Evolutionary conservation across 2,797 vertebrate genomes (phyloP).

Genomic region (Thamnophis elegans): DNA sequence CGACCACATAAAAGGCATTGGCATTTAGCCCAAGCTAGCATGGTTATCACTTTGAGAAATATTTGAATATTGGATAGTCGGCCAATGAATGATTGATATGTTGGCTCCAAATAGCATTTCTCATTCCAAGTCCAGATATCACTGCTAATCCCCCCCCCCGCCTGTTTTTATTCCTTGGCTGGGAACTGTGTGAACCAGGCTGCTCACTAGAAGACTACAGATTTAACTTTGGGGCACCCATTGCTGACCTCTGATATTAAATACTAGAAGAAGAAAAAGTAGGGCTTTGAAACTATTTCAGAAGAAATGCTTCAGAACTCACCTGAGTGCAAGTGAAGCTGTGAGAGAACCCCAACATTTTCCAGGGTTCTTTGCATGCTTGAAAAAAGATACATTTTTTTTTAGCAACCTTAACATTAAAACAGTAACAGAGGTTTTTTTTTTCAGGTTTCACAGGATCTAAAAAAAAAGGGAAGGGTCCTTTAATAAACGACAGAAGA

Average conservation of each 20-base stretch:
- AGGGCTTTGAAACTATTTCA: not conserved
- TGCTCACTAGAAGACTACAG: not conserved
- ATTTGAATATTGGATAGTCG: not conserved
- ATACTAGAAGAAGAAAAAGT: not conserved
- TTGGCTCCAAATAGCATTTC: not conserved
- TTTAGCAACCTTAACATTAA: not conserved
- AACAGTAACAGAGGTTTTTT: not conserved
- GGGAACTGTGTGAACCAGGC: not conserved
- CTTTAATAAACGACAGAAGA: not conserved
- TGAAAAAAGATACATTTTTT: not conserved
- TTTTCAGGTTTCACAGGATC: not conserved
- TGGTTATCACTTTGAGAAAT: not conserved
- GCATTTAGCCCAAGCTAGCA: not conserved
- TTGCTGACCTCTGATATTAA: not conserved
- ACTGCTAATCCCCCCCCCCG: not conserved
- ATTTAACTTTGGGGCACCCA: not conserved
- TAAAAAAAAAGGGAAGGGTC: not conserved
- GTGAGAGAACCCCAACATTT: not conserved
- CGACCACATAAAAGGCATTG: not conserved
- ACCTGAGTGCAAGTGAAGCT: not conserved
- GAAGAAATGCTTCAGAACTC: not conserved
- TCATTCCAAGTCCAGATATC: not conserved
- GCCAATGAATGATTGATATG: not conserved
- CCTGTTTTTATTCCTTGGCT: not conserved
- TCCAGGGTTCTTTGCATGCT: not conserved